phyloP scores from a whole-genome alignment of 2,888 invertebrate species.

The Xanthorhoe designata region DNA sequence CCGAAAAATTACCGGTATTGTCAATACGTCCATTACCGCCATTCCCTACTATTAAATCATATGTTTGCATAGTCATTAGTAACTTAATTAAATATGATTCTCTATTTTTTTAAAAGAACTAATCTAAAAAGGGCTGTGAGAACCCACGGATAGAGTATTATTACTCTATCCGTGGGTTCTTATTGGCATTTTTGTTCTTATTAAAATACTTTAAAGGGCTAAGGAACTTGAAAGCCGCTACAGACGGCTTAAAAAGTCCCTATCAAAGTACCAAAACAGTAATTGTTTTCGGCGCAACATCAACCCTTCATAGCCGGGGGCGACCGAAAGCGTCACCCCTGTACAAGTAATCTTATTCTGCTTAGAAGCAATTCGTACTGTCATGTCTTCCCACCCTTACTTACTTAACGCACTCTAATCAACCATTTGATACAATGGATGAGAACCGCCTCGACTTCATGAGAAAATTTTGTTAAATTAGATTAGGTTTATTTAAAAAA shows the following conservation, averaged over 20 bases:
- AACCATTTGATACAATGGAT: conserved; percentile 34
- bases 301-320: conserved; percentile 24
- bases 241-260: conserved; percentile 24
- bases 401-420: conserved; percentile 42
- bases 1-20: too few relatives aligned
- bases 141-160: too few relatives aligned
- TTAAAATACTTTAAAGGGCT: conserved; percentile 9
- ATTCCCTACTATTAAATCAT: too few relatives aligned
- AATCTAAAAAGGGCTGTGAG: too few relatives aligned
- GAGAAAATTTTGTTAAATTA: background rate
- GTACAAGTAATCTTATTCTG: conserved; percentile 32
- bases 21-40: too few relatives aligned
- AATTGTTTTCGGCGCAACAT: conserved; percentile 30
- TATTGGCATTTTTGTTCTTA: conserved; percentile 6
- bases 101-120: too few relatives aligned
- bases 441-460: conserved; percentile 6
- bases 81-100: background rate
- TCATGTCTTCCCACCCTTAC: conserved; percentile 30
- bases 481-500: too few relatives aligned
- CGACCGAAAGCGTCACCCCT: conserved; percentile 17
- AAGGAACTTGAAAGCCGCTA: conserved; percentile 14
- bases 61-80: too few relatives aligned
- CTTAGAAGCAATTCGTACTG: conserved; percentile 23
- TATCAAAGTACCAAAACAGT: conserved; percentile 27
- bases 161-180: too few relatives aligned